A percentile compares a stretch with the other conserved stretches of the same genome.
Evolutionary conservation across 2,888 invertebrate genomes (phyloP).

Genomic region (Yponomeuta evonymella): DNA sequence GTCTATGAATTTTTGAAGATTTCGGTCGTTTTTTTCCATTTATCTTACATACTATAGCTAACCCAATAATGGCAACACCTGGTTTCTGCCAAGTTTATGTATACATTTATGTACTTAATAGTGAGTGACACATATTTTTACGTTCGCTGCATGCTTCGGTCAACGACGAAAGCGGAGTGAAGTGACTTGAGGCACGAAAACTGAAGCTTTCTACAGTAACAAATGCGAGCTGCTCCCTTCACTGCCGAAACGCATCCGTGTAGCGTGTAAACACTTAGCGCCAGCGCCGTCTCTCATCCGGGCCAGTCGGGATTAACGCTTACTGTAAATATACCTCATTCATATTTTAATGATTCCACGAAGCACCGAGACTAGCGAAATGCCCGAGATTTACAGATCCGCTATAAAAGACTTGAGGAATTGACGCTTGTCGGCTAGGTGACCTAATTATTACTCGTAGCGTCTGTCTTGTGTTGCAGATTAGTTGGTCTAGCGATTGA

Average conservation of each 20-base stretch:
- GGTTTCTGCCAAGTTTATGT: no score
- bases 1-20: no score
- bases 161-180: neutral
- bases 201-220: neutral
- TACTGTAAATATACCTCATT: conserved; percentile 18
- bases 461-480: neutral
- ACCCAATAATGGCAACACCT: no score
- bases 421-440: neutral
- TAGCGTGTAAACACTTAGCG: conserved; percentile 24
- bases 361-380: conserved; percentile 18
- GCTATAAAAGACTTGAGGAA: conserved; percentile 13
- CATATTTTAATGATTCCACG: conserved; percentile 30
- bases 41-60: no score
- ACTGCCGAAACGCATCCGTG: neutral
- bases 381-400: conserved; percentile 15
- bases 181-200: neutral
- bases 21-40: no score
- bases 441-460: conserved; percentile 12
- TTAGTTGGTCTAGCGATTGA: no score
- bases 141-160: neutral
- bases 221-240: neutral
- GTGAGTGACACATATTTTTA: no score
- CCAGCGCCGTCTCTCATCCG: conserved; percentile 18
- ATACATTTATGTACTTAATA: no score
- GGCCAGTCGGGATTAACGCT: neutral